Conservation (phyloP, 2,113 vertebrate species). For the Herpetotheres cachinnans region DNA sequence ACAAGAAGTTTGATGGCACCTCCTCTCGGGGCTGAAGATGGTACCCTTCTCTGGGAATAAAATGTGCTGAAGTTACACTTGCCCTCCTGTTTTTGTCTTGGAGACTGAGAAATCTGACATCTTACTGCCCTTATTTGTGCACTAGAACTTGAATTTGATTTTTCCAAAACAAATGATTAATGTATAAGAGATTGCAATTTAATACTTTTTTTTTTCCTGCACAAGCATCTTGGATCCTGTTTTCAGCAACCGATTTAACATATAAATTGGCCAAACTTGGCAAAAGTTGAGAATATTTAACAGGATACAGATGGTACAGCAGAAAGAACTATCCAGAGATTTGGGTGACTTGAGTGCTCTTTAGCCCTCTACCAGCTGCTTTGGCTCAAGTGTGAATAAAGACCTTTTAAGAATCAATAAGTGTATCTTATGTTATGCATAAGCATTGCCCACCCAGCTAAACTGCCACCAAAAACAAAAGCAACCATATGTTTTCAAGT, state of each 20-base stretch:
- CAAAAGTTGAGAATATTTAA: conserved; percentile 82
- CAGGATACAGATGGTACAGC: conserved; percentile 78
- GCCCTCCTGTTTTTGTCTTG: neutral
- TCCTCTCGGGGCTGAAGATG: neutral
- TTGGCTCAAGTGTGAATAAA: conserved; percentile 78
- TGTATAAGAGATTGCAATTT: conserved; percentile 62
- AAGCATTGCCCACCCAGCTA: conserved; percentile 63
- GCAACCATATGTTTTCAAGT: conserved; percentile 70
- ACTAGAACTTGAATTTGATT: conserved; percentile 38
- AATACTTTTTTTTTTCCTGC: conserved; percentile 17
- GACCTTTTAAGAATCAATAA: conserved; percentile 78
- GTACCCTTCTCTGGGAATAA: neutral
- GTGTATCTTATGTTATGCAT: conserved; percentile 71
- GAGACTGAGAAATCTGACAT: conserved; percentile 16
- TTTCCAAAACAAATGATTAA: conserved; percentile 68
- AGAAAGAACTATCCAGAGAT: conserved; percentile 81
- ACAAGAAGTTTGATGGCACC: neutral
- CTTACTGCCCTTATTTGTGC: conserved; percentile 20
- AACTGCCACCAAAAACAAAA: conserved; percentile 70
- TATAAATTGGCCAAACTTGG: conserved; percentile 83
- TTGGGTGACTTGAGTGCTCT: conserved; percentile 73
- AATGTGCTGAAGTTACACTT: neutral
- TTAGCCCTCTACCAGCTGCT: conserved; percentile 78
- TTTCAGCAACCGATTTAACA: conserved; percentile 75
- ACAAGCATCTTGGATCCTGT: conserved; percentile 69